Base-by-base conservation (phyloP, 2,797 vertebrate species). In the Tragopan temminckii region DNA sequence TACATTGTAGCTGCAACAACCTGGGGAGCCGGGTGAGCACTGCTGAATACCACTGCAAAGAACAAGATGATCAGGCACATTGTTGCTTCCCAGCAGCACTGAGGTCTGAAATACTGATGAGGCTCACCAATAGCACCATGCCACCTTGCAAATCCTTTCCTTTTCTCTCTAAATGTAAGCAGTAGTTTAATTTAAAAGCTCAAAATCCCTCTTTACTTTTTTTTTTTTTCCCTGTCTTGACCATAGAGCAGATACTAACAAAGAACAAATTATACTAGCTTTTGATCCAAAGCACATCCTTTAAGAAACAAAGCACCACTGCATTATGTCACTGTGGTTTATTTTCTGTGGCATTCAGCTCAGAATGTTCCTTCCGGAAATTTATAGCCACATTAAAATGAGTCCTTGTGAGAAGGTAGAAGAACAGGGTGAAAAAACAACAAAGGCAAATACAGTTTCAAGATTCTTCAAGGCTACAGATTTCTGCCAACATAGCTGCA, bases 301-400 rank as follows among this genome's bases (percentile, higher is more conserved):
- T 84, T 83, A 48, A 87, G 55, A 91, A 95, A 69, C 13, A 38
- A 90, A 88, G 63, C 74, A 58, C 35, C 53, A 8, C 40, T 40
- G 36, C 7, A 5, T 77, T 90, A 29, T 81, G 74, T 81, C 85
- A 95, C 20, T 53, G 62, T 66, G 61, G 29, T 91, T 95, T 93
- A 80, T 86, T 90, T 95, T 78, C 92, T 85, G 74, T 79, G 55
- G 61, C 70, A 64, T 68, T 90, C 75, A 35, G 80, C 42, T 93
- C 77, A 93, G 58, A 75, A 86, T 6, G 53, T 94, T 88, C 75
- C 83, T 74, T 85, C 77, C 35, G 45, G 93, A 94, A 94, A 95
- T 92, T 96, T 95, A 94, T 89, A 61, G 89, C 27, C 21, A 11
- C 87, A 70, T 91, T 92, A 88, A 93, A 90, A 38, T 5, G 36